Conservation (phyloP, 2,888 invertebrate genomes). For the Oscheius sp. region DNA sequence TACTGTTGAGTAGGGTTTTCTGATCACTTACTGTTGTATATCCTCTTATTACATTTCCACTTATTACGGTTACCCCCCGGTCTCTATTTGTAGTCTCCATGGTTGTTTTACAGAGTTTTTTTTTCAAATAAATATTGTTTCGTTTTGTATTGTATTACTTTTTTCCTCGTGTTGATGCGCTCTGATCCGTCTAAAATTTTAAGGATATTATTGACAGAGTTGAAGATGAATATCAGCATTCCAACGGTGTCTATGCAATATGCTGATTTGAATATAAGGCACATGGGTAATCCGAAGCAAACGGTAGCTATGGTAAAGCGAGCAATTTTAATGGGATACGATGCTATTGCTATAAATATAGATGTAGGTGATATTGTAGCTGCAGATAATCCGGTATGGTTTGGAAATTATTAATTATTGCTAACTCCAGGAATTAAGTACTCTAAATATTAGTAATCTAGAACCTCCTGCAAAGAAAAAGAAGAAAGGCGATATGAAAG, state of each 20-base stretch:
- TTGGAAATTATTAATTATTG: not conserved
- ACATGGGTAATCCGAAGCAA: constrained; percentile 53
- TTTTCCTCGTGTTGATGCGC: not conserved
- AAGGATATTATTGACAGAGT: too few species aligned
- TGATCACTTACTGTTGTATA: not conserved
- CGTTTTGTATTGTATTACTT: not conserved
- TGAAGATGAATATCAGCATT: constrained; percentile 25
- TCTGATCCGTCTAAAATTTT: too few species aligned
- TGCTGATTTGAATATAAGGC: constrained; percentile 69
- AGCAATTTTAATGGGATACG: constrained; percentile 71
- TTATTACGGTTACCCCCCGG: constrained; percentile 1
- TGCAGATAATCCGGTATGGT: constrained; percentile 35
- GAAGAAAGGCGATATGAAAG: constrained; percentile 42
- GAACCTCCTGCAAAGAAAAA: constrained; percentile 66
- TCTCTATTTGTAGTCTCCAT: not conserved
- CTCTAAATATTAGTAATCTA: constrained; percentile 45
- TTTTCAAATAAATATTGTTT: too few species aligned
- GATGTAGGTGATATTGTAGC: constrained; percentile 67
- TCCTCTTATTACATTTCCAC: not conserved
- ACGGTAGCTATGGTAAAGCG: constrained; percentile 59
- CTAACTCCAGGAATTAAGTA: not conserved
- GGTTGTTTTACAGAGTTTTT: not conserved
- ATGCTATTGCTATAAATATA: constrained; percentile 69
- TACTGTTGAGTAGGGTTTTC: constrained; percentile 12
- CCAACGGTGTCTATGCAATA: constrained; percentile 58